A percentile compares a stretch with the other conserved stretches of the same genome.
phyloP scores from a whole-genome alignment of 1,140 invertebrate species.

The Cardiocondyla obscurior region DNA sequence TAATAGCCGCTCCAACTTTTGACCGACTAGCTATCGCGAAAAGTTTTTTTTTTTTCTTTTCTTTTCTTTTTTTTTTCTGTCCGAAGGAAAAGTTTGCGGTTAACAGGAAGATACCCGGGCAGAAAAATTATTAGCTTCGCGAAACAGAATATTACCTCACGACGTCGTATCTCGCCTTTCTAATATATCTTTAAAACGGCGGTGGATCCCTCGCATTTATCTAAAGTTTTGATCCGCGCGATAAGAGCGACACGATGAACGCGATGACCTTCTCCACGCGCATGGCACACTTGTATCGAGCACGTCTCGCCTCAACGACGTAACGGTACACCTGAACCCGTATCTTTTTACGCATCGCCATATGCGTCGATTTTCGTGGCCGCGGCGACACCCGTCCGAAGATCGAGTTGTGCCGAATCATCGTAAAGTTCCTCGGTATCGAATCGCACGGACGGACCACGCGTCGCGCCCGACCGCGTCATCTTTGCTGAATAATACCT shows the following conservation, averaged over 20 bases:
- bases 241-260: neutral
- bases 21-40: neutral
- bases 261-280: slow-evolving; percentile 27
- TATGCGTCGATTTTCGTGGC: slow-evolving; percentile 32
- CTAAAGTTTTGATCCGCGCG: neutral
- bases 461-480: neutral
- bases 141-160: neutral
- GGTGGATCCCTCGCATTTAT: neutral
- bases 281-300: slow-evolving; percentile 45
- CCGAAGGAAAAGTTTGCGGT: neutral
- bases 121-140: neutral
- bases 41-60: too few species aligned
- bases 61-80: too few species aligned
- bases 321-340: slow-evolving; percentile 46
- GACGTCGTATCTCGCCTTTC: neutral
- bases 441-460: neutral
- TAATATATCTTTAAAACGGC: neutral
- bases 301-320: slow-evolving; percentile 6
- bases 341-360: slow-evolving; percentile 25
- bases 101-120: neutral
- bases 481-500: slow-evolving; percentile 1
- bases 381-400: neutral
- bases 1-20: neutral
- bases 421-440: neutral
- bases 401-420: neutral